A percentile compares a stretch with the other conserved stretches of the same genome.
These are phyloP conservation scores for Dermatophagoides farinae DNA, from an alignment of 1,140 invertebrate species.

Conservation along the genomic window DNA sequence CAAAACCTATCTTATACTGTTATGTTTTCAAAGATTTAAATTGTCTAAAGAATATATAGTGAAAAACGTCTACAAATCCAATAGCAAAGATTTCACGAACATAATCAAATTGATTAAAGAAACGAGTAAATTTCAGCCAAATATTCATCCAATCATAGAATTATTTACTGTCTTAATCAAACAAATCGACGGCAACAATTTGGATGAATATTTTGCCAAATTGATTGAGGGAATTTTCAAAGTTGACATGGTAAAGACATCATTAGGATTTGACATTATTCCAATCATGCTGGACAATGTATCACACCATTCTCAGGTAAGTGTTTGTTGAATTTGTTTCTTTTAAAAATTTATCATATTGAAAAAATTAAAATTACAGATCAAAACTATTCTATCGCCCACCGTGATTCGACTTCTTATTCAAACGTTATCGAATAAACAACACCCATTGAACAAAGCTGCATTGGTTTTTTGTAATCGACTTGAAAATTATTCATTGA, in stretches of 20 bases:
- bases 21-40: background rate
- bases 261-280: constrained; percentile 16
- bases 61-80: background rate
- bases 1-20: background rate
- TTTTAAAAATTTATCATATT: background rate
- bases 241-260: constrained; percentile 8
- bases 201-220: constrained; percentile 11
- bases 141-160: constrained; percentile 15
- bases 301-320: background rate
- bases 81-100: background rate
- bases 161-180: background rate
- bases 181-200: background rate
- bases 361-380: background rate
- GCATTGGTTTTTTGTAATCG: background rate
- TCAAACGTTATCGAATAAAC: constrained; percentile 2
- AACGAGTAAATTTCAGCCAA: constrained; percentile 13
- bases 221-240: constrained; percentile 11
- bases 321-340: background rate
- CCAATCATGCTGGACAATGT: constrained; percentile 10
- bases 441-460: constrained; percentile 4
- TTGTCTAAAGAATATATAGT: background rate
- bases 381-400: background rate
- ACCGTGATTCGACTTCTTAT: constrained; percentile 5
- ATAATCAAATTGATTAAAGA: constrained; percentile 9
- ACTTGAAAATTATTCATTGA: background rate